Evolutionary conservation across 2,113 vertebrate genomes (phyloP), one percentile per base, ranked within the genome.

Genomic region (Porphyrio hochstetteri): DNA sequence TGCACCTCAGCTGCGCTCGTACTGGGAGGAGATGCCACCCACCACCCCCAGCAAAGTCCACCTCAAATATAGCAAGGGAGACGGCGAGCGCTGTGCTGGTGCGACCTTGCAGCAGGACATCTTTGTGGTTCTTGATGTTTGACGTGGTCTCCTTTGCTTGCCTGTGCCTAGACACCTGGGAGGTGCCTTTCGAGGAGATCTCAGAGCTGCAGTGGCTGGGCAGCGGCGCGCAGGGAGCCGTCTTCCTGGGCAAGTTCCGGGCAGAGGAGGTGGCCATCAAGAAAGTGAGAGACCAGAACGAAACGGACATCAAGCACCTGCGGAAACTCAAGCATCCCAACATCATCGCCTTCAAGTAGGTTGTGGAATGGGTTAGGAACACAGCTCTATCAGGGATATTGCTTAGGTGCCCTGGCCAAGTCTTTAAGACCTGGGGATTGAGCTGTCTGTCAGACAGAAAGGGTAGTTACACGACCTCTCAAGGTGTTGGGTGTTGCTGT

Each of bases 201-300:
- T 99, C 99, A 0, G 99, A 99, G 98, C 97, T 99, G 91, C 99
- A 99, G 98, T 99, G 99, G 99, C 98, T 99, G 95, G 99, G 99
- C 82, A 99, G 99, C 1, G 99, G 99, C 9, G 99, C 99, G 1
- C 99, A 99, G 92, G 99, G 99, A 50, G 99, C 99, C 0, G 99
- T 99, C 64, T 99, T 99, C 97, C 96, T 99, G 90, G 99, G 99
- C 12, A 99, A 99, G 70, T 99, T 99, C 96, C 98, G 98, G 82
- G 98, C 98, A 0, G 99, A 99, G 95, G 99, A 99, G 82, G 99
- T 99, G 93, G 99, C 99, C 96, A 99, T 99, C 98, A 99, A 99
- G 98, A 99, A 99, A 97, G 99, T 99, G 95, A 98, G 99, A 79
- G 99, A 99, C 61, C 99, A 99, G 97, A 99, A 99, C 35, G 99